Evolutionary conservation across 1,140 invertebrate species (phyloP).

Genomic region (Drosophila athabasca): DNA sequence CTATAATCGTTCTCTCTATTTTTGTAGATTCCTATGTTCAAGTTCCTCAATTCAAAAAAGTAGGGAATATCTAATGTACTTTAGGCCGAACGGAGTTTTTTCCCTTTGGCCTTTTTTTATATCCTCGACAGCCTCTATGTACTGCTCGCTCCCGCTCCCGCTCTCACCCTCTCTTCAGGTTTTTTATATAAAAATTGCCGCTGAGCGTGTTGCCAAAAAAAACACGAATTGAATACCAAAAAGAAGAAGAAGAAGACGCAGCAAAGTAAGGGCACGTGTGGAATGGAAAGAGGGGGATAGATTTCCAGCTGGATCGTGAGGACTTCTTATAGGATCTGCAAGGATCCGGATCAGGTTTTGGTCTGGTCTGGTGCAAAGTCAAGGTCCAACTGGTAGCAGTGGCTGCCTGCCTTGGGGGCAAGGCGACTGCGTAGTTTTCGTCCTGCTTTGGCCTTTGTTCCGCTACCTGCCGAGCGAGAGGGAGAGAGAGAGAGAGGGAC

Average conservation of each 20-base stretch:
- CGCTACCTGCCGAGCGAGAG: constrained; percentile 34
- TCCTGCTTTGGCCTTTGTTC: no score
- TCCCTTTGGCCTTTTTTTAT: constrained; percentile 35
- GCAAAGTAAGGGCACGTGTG: constrained; percentile 78
- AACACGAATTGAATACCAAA: constrained; percentile 36
- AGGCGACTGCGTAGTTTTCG: no score
- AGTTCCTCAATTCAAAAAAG: no score
- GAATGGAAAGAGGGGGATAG: constrained; percentile 10
- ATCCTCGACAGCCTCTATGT: constrained; percentile 36
- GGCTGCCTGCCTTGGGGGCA: no score
- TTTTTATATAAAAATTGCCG: constrained; percentile 47
- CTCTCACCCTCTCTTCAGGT: constrained; percentile 21
- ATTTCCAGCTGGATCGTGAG: constrained; percentile 16
- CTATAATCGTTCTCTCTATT: no score
- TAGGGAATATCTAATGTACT: constrained; percentile 3
- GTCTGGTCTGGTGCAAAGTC: constrained; percentile 54
- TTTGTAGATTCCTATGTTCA: no score
- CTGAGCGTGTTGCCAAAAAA: constrained; percentile 51
- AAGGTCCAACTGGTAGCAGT: constrained; percentile 50
- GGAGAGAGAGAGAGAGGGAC: constrained; percentile 17
- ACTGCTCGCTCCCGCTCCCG: constrained; percentile 6
- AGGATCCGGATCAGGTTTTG: constrained; percentile 39
- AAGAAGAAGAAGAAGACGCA: constrained; percentile 26
- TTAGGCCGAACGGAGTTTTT: no score
- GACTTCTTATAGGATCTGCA: constrained; percentile 53